phyloP scores from a whole-genome alignment of 1,140 invertebrate species.

The Pseudomyrmex dendroicus region DNA sequence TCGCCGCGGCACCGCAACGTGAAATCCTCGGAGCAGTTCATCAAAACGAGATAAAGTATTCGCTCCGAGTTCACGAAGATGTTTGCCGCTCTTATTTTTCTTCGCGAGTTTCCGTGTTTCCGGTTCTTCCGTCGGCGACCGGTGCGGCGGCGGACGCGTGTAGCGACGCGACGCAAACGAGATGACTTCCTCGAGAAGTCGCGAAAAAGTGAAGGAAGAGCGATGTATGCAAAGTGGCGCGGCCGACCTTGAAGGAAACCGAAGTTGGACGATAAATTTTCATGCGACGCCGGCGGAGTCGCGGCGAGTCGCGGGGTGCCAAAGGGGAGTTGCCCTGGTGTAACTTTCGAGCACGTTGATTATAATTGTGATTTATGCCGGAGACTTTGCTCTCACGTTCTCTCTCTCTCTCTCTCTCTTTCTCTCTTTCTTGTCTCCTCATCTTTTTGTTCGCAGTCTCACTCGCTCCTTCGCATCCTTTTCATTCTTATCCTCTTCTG shows the following conservation, averaged over 20 bases:
- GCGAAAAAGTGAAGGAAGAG: slow-evolving; percentile 65
- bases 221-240: slow-evolving; percentile 67
- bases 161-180: slow-evolving; percentile 41
- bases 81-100: slow-evolving; percentile 47
- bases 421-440: slow-evolving; percentile 10
- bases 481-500: slow-evolving; percentile 2
- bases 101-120: slow-evolving; percentile 38
- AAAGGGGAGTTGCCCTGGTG: slow-evolving; percentile 62
- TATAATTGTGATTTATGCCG: slow-evolving; percentile 79
- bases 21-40: slow-evolving; percentile 2
- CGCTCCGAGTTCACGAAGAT: slow-evolving; percentile 58
- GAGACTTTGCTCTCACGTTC: slow-evolving; percentile 1
- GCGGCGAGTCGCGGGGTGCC: slow-evolving; percentile 55
- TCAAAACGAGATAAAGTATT: slow-evolving; percentile 55
- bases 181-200: slow-evolving; percentile 43
- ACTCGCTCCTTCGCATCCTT: slow-evolving; percentile 26
- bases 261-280: slow-evolving; percentile 76
- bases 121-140: slow-evolving; percentile 2
- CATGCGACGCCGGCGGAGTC: slow-evolving; percentile 69
- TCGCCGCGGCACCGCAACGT: not conserved
- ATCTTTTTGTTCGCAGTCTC: not conserved
- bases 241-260: slow-evolving; percentile 73
- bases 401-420: slow-evolving; percentile 17
- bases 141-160: not conserved
- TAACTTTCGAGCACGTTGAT: slow-evolving; percentile 78